These are phyloP conservation scores for Protodeltote pygarga DNA, from an alignment of 2,888 invertebrate species.

Conservation along the genomic window DNA sequence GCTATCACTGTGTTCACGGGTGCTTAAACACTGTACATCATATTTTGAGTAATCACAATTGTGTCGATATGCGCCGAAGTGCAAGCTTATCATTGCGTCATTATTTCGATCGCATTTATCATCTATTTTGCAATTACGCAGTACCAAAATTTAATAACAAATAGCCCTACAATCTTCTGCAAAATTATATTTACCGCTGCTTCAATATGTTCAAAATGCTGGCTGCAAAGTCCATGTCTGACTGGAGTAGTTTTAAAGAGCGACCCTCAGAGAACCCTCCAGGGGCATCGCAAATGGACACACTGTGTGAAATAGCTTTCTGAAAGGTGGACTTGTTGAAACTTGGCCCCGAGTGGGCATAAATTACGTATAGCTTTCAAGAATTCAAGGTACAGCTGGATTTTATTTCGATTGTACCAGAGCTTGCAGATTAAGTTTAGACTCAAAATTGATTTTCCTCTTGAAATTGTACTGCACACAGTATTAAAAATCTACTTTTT, in stretches of 20 bases:
- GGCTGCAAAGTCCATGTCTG: slow-evolving; percentile 1
- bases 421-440: slow-evolving; percentile 7
- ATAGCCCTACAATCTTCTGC: too few species aligned
- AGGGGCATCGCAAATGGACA: slow-evolving; percentile 31
- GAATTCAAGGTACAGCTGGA: slow-evolving; percentile 24
- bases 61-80: neutral
- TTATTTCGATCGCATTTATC: neutral
- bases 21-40: slow-evolving; percentile 2
- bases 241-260: slow-evolving; percentile 18
- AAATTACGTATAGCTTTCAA: slow-evolving; percentile 26
- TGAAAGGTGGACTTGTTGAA: slow-evolving; percentile 24
- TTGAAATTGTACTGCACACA: neutral
- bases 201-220: slow-evolving; percentile 1
- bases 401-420: slow-evolving; percentile 28
- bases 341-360: slow-evolving; percentile 27
- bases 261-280: slow-evolving; percentile 13
- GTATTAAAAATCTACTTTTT: too few species aligned
- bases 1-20: neutral
- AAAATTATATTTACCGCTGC: too few species aligned
- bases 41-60: neutral
- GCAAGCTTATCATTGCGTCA: slow-evolving; percentile 3
- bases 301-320: slow-evolving; percentile 24
- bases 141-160: neutral
- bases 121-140: neutral
- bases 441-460: neutral